Evolutionary conservation across 2,888 invertebrate species (phyloP).

Genomic region (Biston stratarius): DNA sequence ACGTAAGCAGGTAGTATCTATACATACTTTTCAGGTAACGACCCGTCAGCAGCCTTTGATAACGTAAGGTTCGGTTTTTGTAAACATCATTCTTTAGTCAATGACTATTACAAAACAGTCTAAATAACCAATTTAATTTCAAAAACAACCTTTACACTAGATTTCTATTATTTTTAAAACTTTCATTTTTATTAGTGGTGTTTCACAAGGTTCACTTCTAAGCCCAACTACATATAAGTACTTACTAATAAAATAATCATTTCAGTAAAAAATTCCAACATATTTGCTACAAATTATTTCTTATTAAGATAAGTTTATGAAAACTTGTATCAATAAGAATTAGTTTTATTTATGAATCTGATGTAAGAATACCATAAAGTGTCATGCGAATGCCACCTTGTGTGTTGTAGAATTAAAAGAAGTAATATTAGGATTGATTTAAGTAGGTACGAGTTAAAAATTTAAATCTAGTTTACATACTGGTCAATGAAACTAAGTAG

Average conservation of each 20-base stretch:
- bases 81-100: not conserved
- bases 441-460: no score
- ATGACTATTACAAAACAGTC: not conserved
- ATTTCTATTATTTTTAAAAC: not conserved
- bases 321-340: not conserved
- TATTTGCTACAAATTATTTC: not conserved
- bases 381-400: not conserved
- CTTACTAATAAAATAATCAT: no score
- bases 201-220: not conserved
- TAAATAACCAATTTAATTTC: not conserved
- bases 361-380: conserved; percentile 6
- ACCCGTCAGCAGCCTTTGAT: not conserved
- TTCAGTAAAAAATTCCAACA: no score
- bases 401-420: no score
- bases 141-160: no score
- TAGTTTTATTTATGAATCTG: conserved; percentile 8
- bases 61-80: not conserved
- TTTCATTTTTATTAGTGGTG: not conserved
- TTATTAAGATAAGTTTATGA: not conserved
- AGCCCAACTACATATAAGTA: not conserved
- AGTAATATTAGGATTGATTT: no score
- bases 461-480: no score
- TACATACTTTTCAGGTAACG: not conserved
- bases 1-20: not conserved
- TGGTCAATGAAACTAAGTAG: no score